Evolutionary conservation across 2,797 vertebrate species (phyloP).

Genomic region (Brotula barbata): DNA sequence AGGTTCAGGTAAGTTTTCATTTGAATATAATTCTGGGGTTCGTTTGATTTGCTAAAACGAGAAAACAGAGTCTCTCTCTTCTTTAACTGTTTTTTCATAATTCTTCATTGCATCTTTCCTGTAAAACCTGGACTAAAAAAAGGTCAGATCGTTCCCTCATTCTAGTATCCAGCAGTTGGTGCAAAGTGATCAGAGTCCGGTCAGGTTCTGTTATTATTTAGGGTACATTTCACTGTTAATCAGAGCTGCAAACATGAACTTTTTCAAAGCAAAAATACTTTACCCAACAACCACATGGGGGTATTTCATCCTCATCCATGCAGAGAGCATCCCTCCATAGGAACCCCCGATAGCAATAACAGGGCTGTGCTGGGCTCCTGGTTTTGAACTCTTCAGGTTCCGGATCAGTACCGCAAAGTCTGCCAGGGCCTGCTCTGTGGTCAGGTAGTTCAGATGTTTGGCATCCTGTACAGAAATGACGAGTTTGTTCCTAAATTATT

Average conservation of each 20-base stretch:
- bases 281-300: slow-evolving; percentile 90
- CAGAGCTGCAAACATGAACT: background rate
- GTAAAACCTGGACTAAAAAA: too few species aligned
- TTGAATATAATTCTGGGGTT: too few species aligned
- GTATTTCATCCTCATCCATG: slow-evolving; percentile 98
- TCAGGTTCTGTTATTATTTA: background rate
- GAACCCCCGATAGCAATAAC: slow-evolving; percentile 93
- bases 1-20: too few species aligned
- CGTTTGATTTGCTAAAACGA: too few species aligned
- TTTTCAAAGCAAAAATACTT: slow-evolving; percentile 56
- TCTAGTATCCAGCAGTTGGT: too few species aligned
- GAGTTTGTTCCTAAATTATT: background rate
- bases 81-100: too few species aligned
- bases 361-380: slow-evolving; percentile 83
- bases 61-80: too few species aligned
- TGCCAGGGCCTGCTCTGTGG: slow-evolving; percentile 92
- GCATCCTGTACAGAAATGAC: slow-evolving; percentile 79
- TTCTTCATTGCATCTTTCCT: too few species aligned
- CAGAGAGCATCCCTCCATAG: slow-evolving; percentile 94
- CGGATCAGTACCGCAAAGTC: slow-evolving; percentile 90
- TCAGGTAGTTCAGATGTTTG: slow-evolving; percentile 91
- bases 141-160: too few species aligned
- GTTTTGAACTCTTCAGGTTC: slow-evolving; percentile 77
- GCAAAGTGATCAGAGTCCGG: background rate
- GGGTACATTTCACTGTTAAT: background rate